A percentile compares a stretch with the other conserved stretches of the same genome.
Evolutionary conservation across 2,113 vertebrate species (phyloP).

Genomic region (Actenoides hombroni): DNA sequence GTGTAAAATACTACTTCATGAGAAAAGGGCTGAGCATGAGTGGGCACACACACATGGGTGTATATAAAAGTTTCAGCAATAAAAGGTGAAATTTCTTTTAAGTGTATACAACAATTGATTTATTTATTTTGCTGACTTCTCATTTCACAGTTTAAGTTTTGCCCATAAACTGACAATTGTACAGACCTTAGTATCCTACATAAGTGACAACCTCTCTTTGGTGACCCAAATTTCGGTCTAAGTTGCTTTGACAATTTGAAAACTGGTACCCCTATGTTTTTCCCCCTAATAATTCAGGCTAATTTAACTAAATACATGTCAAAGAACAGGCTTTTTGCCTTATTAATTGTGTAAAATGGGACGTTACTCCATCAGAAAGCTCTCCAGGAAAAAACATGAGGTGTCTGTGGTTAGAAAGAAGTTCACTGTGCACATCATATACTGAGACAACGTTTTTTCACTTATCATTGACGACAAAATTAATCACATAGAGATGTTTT

Average conservation of each 20-base stretch:
- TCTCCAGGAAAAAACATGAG: background rate
- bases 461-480: background rate
- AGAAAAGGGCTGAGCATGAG: background rate
- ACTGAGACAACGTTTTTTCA: background rate
- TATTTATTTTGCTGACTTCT: background rate
- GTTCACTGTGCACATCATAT: background rate
- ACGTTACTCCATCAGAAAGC: background rate
- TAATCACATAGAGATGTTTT: background rate
- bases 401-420: background rate
- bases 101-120: background rate
- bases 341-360: background rate
- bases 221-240: background rate
- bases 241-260: background rate
- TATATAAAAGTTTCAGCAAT: background rate
- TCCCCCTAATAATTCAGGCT: background rate
- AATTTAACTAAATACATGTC: background rate
- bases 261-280: background rate
- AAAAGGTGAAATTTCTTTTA: background rate
- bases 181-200: background rate
- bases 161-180: background rate
- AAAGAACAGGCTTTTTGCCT: background rate
- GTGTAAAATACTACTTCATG: background rate
- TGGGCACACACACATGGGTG: fast-evolving
- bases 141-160: background rate
- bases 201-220: background rate